Evolutionary conservation across 37 sponge, comb jelly and placozoan species (phyloP).

Genomic region (Corticium candelabrum): DNA sequence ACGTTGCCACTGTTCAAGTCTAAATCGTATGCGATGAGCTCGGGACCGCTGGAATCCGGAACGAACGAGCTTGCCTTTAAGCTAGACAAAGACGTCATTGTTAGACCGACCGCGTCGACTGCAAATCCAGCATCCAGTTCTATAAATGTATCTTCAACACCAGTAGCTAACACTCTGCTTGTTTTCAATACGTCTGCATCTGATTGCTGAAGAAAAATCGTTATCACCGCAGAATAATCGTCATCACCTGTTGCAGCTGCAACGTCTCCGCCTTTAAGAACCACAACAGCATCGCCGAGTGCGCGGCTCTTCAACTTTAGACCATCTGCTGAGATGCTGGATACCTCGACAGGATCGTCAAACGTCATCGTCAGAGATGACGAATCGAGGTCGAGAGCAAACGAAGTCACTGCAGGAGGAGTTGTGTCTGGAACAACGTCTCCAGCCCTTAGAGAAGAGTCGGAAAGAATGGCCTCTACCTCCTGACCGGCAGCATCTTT

Average conservation of each 20-base stretch:
- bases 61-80: constrained; percentile 32
- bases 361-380: background rate
- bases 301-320: background rate
- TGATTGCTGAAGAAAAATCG: background rate
- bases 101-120: constrained; percentile 26
- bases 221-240: background rate
- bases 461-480: constrained; percentile 19
- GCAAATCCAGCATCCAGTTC: constrained; percentile 36
- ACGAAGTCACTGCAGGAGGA: constrained; percentile 39
- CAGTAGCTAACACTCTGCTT: background rate
- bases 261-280: background rate
- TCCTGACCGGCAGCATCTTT: constrained; percentile 11
- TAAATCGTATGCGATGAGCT: constrained; percentile 27
- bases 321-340: background rate
- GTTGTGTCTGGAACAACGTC: constrained; percentile 42
- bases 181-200: background rate
- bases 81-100: background rate
- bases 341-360: background rate
- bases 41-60: constrained; percentile 50
- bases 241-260: too few species aligned
- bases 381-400: constrained; percentile 35
- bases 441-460: constrained; percentile 42
- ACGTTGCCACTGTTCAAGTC: constrained; percentile 54
- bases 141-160: background rate
- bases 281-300: background rate